These are phyloP conservation scores for Shinisaurus crocodilurus DNA, from an alignment of 2,113 vertebrate species.

Conservation along the genomic window DNA sequence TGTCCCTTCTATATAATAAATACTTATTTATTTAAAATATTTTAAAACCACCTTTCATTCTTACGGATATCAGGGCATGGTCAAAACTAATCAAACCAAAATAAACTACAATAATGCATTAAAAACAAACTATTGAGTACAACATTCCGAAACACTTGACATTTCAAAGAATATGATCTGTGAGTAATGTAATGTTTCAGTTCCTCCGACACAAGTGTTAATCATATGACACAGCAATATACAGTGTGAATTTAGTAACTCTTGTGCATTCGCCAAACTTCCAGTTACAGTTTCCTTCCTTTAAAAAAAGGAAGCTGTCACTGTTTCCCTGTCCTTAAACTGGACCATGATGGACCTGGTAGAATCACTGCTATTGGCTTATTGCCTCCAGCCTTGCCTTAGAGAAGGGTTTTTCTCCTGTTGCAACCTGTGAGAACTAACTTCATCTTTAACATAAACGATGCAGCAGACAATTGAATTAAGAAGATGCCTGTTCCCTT, in stretches of 20 bases:
- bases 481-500: background rate
- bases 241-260: background rate
- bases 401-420: background rate
- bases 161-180: background rate
- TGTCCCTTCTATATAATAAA: constrained; percentile 40
- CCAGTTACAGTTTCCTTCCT: background rate
- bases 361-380: background rate
- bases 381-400: background rate
- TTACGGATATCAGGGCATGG: background rate
- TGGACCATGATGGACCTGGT: background rate
- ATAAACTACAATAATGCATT: no score
- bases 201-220: background rate
- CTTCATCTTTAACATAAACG: background rate
- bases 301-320: no score
- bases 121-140: background rate
- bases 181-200: background rate
- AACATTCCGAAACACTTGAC: background rate
- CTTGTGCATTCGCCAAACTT: background rate
- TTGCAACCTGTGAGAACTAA: background rate
- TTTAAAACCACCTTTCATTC: background rate
- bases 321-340: no score
- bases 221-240: background rate
- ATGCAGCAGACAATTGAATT: background rate
- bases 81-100: background rate
- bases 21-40: no score